Evolutionary conservation across 2,113 vertebrate species (phyloP).

Genomic region (Elanus axillaris): DNA sequence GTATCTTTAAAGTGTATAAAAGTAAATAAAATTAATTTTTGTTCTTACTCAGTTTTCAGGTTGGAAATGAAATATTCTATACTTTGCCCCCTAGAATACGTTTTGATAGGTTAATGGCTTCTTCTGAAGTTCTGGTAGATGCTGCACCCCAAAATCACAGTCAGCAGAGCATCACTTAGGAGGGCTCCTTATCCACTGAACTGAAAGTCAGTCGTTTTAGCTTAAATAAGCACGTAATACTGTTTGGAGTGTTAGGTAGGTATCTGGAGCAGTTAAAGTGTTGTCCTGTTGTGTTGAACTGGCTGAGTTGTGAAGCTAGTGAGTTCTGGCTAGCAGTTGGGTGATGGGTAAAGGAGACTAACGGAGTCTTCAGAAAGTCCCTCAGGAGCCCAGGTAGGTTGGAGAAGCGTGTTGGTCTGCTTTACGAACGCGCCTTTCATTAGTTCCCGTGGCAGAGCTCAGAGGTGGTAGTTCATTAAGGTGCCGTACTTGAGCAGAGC

Average conservation of each 20-base stretch:
- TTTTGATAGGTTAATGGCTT: neutral
- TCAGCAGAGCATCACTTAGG: neutral
- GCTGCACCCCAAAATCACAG: neutral
- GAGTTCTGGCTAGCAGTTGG: neutral
- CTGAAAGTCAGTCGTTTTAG: fast-evolving
- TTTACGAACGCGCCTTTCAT: neutral
- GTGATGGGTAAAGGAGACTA: neutral
- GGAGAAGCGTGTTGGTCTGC: neutral
- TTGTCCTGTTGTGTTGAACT: neutral
- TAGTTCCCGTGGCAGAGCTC: neutral
- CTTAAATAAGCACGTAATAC: neutral
- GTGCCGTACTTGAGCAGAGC: neutral
- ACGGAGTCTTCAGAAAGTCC: neutral
- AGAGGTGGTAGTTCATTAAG: neutral
- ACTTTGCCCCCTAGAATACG: neutral
- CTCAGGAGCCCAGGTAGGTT: neutral
- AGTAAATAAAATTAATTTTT: neutral
- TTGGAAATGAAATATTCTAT: neutral
- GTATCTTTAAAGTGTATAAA: neutral
- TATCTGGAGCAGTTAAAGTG: neutral
- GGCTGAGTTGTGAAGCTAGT: neutral
- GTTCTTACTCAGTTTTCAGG: neutral
- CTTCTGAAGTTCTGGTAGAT: neutral
- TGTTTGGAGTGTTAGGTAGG: neutral
- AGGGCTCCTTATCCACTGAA: neutral